Base-by-base conservation (phyloP, 64 coral and sea anemone species). In the Porites lutea region DNA sequence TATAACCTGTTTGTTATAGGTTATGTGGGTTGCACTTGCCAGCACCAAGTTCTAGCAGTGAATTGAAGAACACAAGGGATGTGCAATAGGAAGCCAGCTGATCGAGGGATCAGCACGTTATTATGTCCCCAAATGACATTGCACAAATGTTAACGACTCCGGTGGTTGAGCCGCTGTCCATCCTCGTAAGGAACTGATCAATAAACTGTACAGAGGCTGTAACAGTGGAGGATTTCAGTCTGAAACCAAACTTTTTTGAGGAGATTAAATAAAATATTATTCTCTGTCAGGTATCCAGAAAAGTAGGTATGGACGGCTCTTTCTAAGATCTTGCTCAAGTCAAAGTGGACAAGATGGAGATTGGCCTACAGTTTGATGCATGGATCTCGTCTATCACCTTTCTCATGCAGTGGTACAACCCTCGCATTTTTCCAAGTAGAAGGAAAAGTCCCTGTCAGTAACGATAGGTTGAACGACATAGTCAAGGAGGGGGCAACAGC, bases 361-460 rank as follows among this genome's bases (percentile, higher is more conserved):
- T 82, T 57, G 79, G 47, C 79, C 79, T 59, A 21, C 20, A 82
- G 79, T 82, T 82, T 82, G 55, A 82, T 16, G 79, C 27, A 37
- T 37, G 27, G 79, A 20, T 58, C 79, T 51, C 55, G 13, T 82
- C 55, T 82, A 1, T 82, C 79, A 59, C 79, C 79, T 82, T 82
- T 82, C 51, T 82, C 55, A 58, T 15, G 37, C 55, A 82, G 55
- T 13, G 79, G 79, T 82, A 82, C 47, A 21, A 82, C 79, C 37
- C 79, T 82, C 48, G 79, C 79, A 15, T 82, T 79, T 79, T 54
- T 79, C 76, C 79, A 86, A 19, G 37, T 87, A 70, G 83, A 87
- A 70, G 83, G 83, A 71, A 69, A 87, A 48, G 55, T 60, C 11
- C 72, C 46, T 20, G 83, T 71, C 46, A 68, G 8, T 70, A 87